Evolutionary conservation across 2,797 vertebrate species (phyloP).

Genomic region (Lerista edwardsae): DNA sequence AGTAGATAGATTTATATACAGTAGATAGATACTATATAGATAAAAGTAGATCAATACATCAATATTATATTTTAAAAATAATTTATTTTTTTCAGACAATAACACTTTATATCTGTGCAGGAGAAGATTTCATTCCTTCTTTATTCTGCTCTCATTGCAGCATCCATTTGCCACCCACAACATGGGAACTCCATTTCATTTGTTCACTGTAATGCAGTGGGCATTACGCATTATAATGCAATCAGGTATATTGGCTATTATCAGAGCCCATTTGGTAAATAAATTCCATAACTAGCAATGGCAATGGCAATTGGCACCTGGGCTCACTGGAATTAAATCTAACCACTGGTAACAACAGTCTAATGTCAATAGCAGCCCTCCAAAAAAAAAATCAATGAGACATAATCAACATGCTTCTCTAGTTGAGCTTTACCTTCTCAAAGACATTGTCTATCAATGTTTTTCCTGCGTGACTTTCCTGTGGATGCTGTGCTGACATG

Average conservation of each 20-base stretch:
- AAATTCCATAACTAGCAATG: too few relatives aligned
- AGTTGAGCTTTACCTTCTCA: neutral
- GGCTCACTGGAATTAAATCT: neutral
- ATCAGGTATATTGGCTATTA: neutral
- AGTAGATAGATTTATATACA: neutral
- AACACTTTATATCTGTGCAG: constrained; percentile 19
- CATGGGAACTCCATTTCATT: neutral
- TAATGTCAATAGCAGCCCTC: neutral
- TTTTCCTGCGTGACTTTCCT: constrained; percentile 9
- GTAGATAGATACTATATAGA: too few relatives aligned
- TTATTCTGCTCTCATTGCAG: neutral
- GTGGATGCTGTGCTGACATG: constrained; percentile 18
- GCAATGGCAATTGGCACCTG: neutral
- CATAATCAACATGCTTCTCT: neutral
- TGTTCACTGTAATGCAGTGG: neutral
- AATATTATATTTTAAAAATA: too few relatives aligned
- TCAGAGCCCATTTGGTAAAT: too few relatives aligned
- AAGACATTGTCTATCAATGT: constrained; percentile 28
- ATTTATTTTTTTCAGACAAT: neutral
- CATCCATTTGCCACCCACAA: neutral
- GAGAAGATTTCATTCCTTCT: neutral
- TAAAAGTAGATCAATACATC: too few relatives aligned
- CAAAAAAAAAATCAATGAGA: too few relatives aligned
- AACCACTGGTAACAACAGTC: neutral
- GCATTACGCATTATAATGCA: neutral